Conservation (phyloP, 2,888 invertebrate species). For the Catocala sponsa region DNA sequence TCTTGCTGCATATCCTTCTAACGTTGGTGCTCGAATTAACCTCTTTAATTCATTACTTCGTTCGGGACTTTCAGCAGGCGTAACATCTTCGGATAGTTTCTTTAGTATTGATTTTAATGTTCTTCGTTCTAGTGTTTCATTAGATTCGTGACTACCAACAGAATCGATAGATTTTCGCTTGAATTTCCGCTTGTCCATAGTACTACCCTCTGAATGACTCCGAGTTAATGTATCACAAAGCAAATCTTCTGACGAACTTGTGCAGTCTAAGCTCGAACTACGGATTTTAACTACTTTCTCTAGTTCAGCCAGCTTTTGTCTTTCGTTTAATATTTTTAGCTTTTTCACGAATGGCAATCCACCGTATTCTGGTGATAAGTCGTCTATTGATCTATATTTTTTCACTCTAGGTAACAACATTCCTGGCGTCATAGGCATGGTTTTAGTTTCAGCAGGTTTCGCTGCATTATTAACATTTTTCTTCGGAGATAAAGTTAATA, state of each 20-base stretch:
- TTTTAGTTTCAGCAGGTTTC: conserved; percentile 64
- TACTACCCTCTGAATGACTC: conserved; percentile 94
- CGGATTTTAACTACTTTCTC: conserved; percentile 92
- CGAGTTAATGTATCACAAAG: conserved; percentile 90
- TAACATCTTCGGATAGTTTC: conserved; percentile 92
- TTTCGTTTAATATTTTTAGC: conserved; percentile 95
- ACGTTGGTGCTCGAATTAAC: conserved; percentile 93
- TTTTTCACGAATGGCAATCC: conserved; percentile 96
- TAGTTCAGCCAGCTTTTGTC: conserved; percentile 94
- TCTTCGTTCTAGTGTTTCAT: conserved; percentile 94
- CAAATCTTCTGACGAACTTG: conserved; percentile 89
- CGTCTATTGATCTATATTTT: conserved; percentile 94
- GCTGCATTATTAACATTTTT: conserved; percentile 55
- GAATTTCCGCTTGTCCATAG: conserved; percentile 89
- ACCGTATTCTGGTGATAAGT: conserved; percentile 95
- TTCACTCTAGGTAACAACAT: conserved; percentile 85
- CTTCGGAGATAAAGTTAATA: conserved; percentile 78
- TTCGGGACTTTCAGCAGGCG: conserved; percentile 81
- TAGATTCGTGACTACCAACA: conserved; percentile 84
- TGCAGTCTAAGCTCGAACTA: conserved; percentile 94
- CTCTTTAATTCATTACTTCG: conserved; percentile 89
- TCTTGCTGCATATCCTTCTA: conserved; percentile 96
- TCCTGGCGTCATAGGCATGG: conserved; percentile 53
- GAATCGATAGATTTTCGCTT: conserved; percentile 81
- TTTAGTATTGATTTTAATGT: conserved; percentile 95